These are phyloP conservation scores for Notodonta dromedarius DNA, from an alignment of 2,888 invertebrate species.

Conservation along the genomic window DNA sequence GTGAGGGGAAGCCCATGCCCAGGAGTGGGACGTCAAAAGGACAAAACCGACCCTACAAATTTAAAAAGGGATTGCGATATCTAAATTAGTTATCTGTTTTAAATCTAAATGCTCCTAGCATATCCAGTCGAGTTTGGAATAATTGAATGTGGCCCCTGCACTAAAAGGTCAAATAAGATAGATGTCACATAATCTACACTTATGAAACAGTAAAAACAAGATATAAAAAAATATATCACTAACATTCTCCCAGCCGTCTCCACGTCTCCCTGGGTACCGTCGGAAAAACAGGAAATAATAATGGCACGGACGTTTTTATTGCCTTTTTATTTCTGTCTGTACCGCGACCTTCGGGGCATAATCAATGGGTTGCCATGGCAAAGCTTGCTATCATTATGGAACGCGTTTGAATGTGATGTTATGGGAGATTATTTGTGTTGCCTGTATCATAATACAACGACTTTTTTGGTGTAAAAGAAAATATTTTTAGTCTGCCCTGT, in stretches of 20 bases:
- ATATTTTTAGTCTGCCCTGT: no score
- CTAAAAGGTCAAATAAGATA: neutral
- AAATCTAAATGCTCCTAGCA: no score
- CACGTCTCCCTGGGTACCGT: conserved; percentile 12
- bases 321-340: conserved; percentile 42
- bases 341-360: conserved; percentile 25
- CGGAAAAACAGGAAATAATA: conserved; percentile 53
- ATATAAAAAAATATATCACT: neutral
- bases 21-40: no score
- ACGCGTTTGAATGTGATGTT: neutral
- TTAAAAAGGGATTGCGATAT: no score
- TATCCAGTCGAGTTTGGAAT: no score
- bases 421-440: no score
- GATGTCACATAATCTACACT: neutral
- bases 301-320: conserved; percentile 40
- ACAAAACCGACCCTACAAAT: no score
- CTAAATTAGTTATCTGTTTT: no score
- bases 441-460: no score
- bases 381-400: neutral
- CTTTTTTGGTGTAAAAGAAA: no score
- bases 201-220: neutral
- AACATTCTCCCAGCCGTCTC: neutral
- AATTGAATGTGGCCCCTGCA: no score
- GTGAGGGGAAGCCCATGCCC: no score
- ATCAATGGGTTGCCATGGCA: conserved; percentile 17